Base-by-base conservation (phyloP, 2,888 invertebrate genomes). In the Protodeltote pygarga region DNA sequence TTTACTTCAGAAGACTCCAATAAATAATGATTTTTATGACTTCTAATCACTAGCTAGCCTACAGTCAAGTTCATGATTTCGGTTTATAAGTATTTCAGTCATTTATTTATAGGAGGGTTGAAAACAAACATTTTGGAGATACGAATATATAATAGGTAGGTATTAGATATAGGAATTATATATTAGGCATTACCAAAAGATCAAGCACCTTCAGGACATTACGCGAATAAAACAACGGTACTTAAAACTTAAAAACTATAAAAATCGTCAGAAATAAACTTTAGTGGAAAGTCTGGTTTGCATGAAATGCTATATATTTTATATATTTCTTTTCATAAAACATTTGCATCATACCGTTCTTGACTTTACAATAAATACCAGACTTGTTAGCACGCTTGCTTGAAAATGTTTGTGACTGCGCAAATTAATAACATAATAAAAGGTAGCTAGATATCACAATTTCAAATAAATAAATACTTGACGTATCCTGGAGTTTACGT, bases 201-300 rank as follows among this genome's bases (percentile, higher is more conserved):
- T 33, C 15, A 39, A 29, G 47, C 41, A 48, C 33, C 39, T 29
- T 27, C 33, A 27, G 39, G 31, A 40, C 13, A 10, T 40, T 31
- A 28, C 13, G 5, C 28, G 15, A 24, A 20, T 34, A 19, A 41
- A 29, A 49, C 21, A 41, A 40, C 25, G 29, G 42, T 14, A 29
- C 24, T 38, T 60, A 49, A 39, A 54, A 32, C 39, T 41, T 53
- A 49, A 32, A 35, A 40, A 37, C 64, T 63, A 63, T 10, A 46
- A 27, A 35, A 39, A 38, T 57, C 41, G 46, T 58, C 57, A 35
- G 49, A 53, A 49, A 59, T 65, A 75, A 69, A 66, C 67, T 65
- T 67, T 70, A 72, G 60, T 81, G 83, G 79, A 83, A 83, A 82
- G 79, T 79, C 59, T 77, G 65, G 52, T 73, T 78, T 69, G 58